Evolutionary conservation across 2,113 vertebrate genomes (phyloP).

Genomic region (Crypturellus undulatus): DNA sequence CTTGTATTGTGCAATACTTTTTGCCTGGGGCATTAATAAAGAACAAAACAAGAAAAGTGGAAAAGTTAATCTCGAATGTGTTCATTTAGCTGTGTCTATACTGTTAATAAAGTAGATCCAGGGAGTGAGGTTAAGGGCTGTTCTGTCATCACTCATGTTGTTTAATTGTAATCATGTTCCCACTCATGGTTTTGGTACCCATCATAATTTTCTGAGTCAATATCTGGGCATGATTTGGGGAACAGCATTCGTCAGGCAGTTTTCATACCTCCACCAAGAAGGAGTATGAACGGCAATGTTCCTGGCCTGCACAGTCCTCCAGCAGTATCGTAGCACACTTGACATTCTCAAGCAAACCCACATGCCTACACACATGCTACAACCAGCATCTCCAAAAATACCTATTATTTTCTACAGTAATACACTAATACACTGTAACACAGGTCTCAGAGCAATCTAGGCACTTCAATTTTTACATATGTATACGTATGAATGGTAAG

Average conservation of each 20-base stretch:
- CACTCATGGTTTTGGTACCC: neutral
- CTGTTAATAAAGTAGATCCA: neutral
- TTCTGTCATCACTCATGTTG: neutral
- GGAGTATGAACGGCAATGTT: accelerated
- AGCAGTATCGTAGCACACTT: neutral
- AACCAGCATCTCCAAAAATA: neutral
- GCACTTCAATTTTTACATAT: neutral
- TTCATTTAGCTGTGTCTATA: neutral
- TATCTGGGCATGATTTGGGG: neutral
- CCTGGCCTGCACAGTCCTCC: neutral
- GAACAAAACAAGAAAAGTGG: neutral
- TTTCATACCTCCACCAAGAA: neutral
- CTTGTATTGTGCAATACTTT: neutral
- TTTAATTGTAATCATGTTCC: neutral
- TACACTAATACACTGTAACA: neutral
- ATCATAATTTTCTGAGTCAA: neutral
- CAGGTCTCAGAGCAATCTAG: neutral
- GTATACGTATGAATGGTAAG: neutral
- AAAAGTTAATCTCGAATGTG: neutral
- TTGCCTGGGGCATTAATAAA: slow-evolving; percentile 6
- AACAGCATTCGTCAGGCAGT: neutral
- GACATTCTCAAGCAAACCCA: neutral
- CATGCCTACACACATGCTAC: neutral
- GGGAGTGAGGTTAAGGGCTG: neutral
- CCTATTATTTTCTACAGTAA: neutral